Evolutionary conservation across 2,113 vertebrate genomes (phyloP).

Genomic region (Dolichallabes microphthalmus): DNA sequence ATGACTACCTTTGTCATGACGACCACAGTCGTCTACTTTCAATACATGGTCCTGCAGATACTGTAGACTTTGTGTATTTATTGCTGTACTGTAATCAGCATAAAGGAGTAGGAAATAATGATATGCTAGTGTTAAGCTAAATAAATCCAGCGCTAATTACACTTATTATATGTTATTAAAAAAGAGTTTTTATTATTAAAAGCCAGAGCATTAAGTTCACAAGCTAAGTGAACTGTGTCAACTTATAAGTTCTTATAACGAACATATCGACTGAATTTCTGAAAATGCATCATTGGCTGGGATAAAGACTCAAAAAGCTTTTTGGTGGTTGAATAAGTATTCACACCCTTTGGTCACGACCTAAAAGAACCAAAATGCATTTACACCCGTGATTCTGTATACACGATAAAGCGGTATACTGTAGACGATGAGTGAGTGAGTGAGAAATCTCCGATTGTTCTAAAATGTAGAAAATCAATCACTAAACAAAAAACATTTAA

Average conservation of each 20-base stretch:
- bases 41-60: background rate
- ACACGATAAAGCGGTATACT: too few species aligned
- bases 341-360: background rate
- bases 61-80: background rate
- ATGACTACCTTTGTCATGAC: constrained; percentile 21
- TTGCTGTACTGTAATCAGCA: background rate
- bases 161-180: background rate
- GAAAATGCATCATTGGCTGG: background rate
- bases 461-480: too few species aligned
- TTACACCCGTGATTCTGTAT: too few species aligned
- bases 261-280: background rate
- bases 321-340: background rate
- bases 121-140: background rate
- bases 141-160: background rate
- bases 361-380: too few species aligned
- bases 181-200: background rate
- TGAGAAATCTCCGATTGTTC: too few species aligned
- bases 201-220: background rate
- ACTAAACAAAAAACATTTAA: too few species aligned
- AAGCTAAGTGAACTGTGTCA: background rate
- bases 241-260: background rate
- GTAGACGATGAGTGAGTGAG: too few species aligned
- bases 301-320: background rate
- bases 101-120: background rate
- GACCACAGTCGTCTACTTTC: background rate